Percentiles rank a stretch among this genome's conserved stretches.
Conservation (phyloP, 2,113 vertebrate genomes). For the Aleadryas rufinucha region DNA sequence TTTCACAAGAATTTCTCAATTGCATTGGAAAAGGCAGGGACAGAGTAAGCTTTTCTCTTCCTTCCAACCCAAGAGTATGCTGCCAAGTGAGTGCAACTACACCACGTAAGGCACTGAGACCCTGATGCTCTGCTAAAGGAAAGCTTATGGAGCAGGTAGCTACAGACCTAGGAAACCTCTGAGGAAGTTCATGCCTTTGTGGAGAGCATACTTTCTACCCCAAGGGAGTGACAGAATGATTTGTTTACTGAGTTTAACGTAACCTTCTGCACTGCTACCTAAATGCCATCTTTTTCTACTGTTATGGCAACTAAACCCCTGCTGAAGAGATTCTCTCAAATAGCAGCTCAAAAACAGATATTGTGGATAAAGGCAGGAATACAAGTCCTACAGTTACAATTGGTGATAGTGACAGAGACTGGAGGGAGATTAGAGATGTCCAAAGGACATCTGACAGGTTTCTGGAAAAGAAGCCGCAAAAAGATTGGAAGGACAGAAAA, state of each 20-base stretch:
- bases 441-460: background rate
- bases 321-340: background rate
- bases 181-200: background rate
- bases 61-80: background rate
- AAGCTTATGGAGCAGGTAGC: background rate
- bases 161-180: background rate
- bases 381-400: background rate
- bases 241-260: background rate
- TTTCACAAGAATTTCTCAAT: background rate
- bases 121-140: background rate
- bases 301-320: background rate
- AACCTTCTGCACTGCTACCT: background rate
- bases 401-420: background rate
- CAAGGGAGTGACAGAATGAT: background rate
- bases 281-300: background rate
- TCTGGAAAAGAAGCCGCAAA: background rate
- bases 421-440: background rate
- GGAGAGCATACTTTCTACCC: background rate
- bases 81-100: background rate
- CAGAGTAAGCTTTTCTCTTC: background rate
- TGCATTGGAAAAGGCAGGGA: background rate
- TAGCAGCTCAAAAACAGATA: background rate
- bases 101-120: background rate
- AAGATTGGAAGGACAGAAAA: background rate
- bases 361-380: background rate